Conservation (phyloP, 2,888 invertebrate genomes). For the Oxyteleia sp. region DNA sequence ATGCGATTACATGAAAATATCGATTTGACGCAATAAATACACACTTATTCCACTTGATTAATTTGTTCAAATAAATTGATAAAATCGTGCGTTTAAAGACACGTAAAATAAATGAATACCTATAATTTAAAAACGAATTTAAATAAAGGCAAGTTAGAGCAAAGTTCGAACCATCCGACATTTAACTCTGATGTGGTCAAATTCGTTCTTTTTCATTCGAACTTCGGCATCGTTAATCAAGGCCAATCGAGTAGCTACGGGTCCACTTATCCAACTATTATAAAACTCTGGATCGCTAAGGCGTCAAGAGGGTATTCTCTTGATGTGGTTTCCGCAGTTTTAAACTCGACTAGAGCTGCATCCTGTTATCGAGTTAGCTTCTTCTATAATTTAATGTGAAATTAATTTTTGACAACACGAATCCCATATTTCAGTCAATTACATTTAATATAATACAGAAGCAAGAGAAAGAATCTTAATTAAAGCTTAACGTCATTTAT, state of each 20-base stretch:
- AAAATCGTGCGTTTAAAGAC: not conserved
- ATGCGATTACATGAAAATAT: too few species aligned
- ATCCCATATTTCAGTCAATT: conserved; percentile 1
- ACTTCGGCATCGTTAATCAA: conserved; percentile 68
- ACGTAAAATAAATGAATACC: conserved; percentile 46
- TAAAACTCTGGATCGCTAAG: conserved; percentile 59
- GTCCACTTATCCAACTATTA: conserved; percentile 65
- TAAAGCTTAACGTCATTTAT: too few species aligned
- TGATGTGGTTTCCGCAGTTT: conserved; percentile 43
- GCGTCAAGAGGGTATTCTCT: conserved; percentile 62
- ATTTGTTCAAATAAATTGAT: too few species aligned
- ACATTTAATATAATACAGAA: too few species aligned
- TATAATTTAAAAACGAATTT: conserved; percentile 40
- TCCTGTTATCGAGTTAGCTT: conserved; percentile 41
- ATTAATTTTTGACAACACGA: conserved; percentile 28
- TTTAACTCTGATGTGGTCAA: conserved; percentile 60
- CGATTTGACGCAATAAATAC: too few species aligned
- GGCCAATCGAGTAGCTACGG: conserved; percentile 62
- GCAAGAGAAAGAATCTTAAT: too few species aligned
- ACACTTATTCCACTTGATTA: too few species aligned
- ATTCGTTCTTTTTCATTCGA: conserved; percentile 60
- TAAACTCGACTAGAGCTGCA: conserved; percentile 35
- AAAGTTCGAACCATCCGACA: conserved; percentile 48
- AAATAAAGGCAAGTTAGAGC: conserved; percentile 48
- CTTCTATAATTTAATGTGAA: conserved; percentile 35